A percentile compares a stretch with the other conserved stretches of the same genome.
Conservation (phyloP, 2,797 vertebrate species). For the Eleutherodactylus coqui region DNA sequence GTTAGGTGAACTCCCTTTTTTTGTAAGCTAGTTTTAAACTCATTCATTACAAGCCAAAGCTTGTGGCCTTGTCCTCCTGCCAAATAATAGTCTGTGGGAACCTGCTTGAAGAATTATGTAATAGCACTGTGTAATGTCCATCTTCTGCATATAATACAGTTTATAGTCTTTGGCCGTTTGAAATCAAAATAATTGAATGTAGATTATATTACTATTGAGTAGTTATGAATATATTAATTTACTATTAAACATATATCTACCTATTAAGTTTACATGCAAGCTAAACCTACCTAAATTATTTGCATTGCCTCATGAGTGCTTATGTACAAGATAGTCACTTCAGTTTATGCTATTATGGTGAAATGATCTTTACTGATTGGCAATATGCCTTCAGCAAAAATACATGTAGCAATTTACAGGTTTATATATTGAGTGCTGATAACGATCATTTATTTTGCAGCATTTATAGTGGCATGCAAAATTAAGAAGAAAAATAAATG, state of each 20-base stretch:
- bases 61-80: constrained; percentile 22
- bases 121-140: constrained; percentile 3
- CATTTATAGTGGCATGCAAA: no score
- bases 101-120: constrained; percentile 16
- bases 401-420: no score
- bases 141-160: not conserved
- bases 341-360: not conserved
- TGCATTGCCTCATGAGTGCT: not conserved
- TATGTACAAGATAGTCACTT: not conserved
- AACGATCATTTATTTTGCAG: no score
- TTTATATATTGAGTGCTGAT: no score
- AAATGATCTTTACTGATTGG: not conserved
- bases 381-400: not conserved
- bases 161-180: not conserved
- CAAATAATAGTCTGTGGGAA: constrained; percentile 46
- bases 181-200: not conserved
- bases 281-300: not conserved
- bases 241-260: not conserved
- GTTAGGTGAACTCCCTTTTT: constrained; percentile 46
- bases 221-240: not conserved
- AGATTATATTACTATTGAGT: not conserved
- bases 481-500: no score
- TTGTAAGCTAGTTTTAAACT: constrained; percentile 32
- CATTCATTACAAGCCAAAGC: constrained; percentile 58
- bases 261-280: not conserved